Base-by-base conservation (phyloP, 2,113 vertebrate species). In the Ivindomyrus marchei region DNA sequence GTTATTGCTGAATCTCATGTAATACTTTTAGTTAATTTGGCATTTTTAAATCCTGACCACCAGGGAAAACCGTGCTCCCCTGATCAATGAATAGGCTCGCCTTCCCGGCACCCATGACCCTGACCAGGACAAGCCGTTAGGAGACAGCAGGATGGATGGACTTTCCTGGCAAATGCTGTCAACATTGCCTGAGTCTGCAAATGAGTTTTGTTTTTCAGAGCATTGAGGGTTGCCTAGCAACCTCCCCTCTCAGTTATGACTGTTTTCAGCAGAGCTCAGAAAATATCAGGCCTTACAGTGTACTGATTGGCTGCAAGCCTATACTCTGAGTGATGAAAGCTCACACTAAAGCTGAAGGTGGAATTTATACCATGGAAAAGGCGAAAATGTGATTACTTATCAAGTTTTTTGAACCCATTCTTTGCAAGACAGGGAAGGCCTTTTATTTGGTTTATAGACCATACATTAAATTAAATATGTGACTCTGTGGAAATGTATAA, bases 141-240 rank as follows among this genome's bases (percentile, higher is more conserved):
- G 62, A 66, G 62, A 66, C 8, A 8, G 62, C 24, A 27, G 27
- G 62, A 70, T 70, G 62, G n/a, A 70, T 70, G 27, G n/a, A 31
- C 62, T 70, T 13, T 31, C 31, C 89, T 88, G 42, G 50, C 46
- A 39, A 88, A 88, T 42, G 45, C 15, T 88, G n/a, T 42, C 58
- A 70, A 80, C 85, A 83, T 85, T 85, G 62, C 70, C 84, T 45
- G 19, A 89, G 85, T 90, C 89, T 90, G 88, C 84, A 88, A 91
- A 91, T 74, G 47, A 87, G 90, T 91, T 93, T 91, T 93, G 89
- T 91, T 93, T 90, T 91, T 85, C 90, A 88, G 84, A 87, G 90
- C 89, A 88, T n/a, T 83, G 83, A 90, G 89, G 88, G 92, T 93
- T 93, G 92, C 93, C 89, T 91, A 92, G 93, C 92, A 93, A 93